Evolutionary conservation across 2,797 vertebrate species (phyloP).

Genomic region (Gallirallus australis): DNA sequence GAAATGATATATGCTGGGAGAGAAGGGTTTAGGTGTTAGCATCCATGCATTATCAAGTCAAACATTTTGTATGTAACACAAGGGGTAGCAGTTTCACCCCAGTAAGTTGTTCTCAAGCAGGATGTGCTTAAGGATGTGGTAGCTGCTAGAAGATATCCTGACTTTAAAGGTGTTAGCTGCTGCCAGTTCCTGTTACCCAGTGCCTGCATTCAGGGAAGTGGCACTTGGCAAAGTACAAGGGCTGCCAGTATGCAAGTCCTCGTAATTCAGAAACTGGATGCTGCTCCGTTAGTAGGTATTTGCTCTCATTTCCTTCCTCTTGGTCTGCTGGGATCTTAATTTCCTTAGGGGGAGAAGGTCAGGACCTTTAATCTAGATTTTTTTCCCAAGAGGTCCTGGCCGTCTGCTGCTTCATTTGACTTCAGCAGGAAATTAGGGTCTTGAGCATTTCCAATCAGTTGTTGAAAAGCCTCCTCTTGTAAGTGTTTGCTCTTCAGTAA

Average conservation of each 20-base stretch:
- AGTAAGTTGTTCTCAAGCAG: not conserved
- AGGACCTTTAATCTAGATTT: not conserved
- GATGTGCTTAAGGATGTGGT: not conserved
- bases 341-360: not conserved
- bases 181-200: not conserved
- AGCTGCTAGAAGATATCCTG: not conserved
- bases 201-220: not conserved
- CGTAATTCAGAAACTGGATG: not conserved
- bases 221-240: not conserved
- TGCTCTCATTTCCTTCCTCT: not conserved
- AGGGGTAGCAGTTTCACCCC: rapidly evolving
- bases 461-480: not conserved
- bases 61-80: rapidly evolving
- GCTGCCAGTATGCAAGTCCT: not conserved
- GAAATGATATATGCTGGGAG: not conserved
- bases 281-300: not conserved
- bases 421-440: not conserved
- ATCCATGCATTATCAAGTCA: not conserved
- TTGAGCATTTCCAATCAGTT: not conserved
- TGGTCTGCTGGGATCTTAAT: not conserved
- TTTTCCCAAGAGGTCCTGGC: not conserved
- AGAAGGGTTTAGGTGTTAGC: not conserved
- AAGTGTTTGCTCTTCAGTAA: constrained; percentile 42
- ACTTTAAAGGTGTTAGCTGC: not conserved
- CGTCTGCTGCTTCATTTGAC: not conserved